Percentiles rank a stretch among this genome's conserved stretches.
phyloP scores from a whole-genome alignment of 1,140 invertebrate species.

The Antheraea mylitta region DNA sequence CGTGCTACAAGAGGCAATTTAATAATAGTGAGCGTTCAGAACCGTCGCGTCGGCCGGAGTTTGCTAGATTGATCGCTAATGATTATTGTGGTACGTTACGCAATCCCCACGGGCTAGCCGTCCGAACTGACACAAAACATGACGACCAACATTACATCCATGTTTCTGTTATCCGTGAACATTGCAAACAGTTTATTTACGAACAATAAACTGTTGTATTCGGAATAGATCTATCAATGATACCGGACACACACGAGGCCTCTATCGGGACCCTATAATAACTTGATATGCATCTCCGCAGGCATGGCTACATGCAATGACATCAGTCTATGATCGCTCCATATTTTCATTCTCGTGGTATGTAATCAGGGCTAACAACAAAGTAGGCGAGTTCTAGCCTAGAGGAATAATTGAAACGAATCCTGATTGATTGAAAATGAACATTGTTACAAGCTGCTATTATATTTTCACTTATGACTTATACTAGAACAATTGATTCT shows the following conservation, averaged over 20 bases:
- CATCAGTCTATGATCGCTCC: conserved; percentile 35
- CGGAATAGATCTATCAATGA: conserved; percentile 49
- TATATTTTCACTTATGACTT: conserved; percentile 9
- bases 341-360: conserved; percentile 31
- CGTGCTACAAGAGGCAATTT: conserved; percentile 52
- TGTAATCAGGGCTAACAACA: conserved; percentile 24
- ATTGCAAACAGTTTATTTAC: conserved; percentile 38
- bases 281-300: conserved; percentile 33
- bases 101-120: conserved; percentile 42
- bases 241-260: conserved; percentile 44
- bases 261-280: conserved; percentile 36
- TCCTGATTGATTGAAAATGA: conserved; percentile 37
- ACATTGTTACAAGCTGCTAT: conserved; percentile 29
- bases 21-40: conserved; percentile 35
- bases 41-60: conserved; percentile 55
- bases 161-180: conserved; percentile 47
- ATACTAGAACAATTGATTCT: conserved; percentile 19
- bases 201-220: conserved; percentile 50
- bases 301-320: conserved; percentile 41
- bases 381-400: conserved; percentile 22
- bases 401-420: conserved; percentile 21
- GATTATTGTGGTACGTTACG: conserved; percentile 58
- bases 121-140: conserved; percentile 52
- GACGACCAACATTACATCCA: conserved; percentile 51
- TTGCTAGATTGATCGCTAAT: conserved; percentile 66